Evolutionary conservation across 2,888 invertebrate genomes (phyloP).

Genomic region (Nasonia oneida): DNA sequence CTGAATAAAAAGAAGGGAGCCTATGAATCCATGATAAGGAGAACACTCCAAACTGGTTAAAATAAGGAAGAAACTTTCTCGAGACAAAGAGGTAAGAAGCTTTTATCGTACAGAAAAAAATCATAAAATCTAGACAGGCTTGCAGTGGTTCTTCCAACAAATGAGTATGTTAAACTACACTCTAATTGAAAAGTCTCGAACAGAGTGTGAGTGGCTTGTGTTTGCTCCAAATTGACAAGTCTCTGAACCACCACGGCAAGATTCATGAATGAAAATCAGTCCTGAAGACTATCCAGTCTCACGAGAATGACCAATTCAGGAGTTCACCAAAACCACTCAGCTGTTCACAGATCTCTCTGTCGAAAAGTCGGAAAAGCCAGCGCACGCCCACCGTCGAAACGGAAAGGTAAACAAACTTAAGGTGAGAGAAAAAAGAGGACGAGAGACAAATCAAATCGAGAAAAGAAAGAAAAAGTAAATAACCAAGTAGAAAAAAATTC

Average conservation of each 20-base stretch:
- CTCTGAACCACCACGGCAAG: not conserved
- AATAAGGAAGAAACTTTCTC: not conserved
- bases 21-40: not conserved
- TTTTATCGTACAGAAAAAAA: not conserved
- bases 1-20: not conserved
- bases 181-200: not conserved
- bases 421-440: constrained; percentile 33
- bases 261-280: not conserved
- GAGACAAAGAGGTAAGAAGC: not conserved
- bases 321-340: not conserved
- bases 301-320: not conserved
- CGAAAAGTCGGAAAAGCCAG: not conserved
- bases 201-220: not conserved
- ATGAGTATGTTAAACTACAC: not conserved
- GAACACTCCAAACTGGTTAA: not conserved
- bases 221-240: not conserved
- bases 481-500: constrained; percentile 39
- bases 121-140: not conserved
- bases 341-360: not conserved
- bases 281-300: not conserved
- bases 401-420: constrained; percentile 30
- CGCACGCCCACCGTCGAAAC: not conserved
- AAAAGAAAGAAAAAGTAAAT: constrained; percentile 50
- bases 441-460: constrained; percentile 33
- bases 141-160: not conserved